Conservation (phyloP, 2,797 vertebrate species). For the Hemitrygon akajei region DNA sequence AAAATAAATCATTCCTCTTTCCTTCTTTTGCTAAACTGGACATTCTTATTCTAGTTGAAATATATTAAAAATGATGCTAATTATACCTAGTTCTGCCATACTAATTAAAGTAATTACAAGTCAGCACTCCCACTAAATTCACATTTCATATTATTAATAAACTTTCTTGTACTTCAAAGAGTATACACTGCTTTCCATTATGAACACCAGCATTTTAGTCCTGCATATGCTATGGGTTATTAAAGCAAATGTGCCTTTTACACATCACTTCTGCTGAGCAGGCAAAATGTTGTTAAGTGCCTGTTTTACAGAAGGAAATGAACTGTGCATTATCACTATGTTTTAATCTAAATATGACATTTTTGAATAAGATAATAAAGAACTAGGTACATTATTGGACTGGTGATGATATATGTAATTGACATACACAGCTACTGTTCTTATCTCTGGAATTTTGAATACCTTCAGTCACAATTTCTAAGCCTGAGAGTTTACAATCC, state of each 20-base stretch:
- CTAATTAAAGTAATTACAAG: conserved; percentile 23
- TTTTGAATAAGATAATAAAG: conserved; percentile 28
- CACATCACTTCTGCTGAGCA: conserved; percentile 12
- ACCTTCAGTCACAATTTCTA: conserved; percentile 29
- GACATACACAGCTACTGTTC: conserved; percentile 3
- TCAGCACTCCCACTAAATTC: neutral
- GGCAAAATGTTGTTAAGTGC: neutral
- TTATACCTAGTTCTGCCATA: neutral
- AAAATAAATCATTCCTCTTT: neutral
- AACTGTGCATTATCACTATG: neutral
- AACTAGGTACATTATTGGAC: conserved; percentile 13
- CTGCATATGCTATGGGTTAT: conserved; percentile 3
- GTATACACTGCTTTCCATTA: neutral
- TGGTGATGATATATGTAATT: conserved; percentile 25
- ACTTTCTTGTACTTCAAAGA: conserved; percentile 18
- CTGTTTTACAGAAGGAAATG: neutral
- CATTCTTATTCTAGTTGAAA: neutral
- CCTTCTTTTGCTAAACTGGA: neutral
- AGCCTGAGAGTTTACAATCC: conserved; percentile 35
- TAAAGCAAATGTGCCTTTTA: conserved; percentile 25
- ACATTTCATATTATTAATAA: neutral
- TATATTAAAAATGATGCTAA: neutral
- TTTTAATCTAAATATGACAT: conserved; percentile 20
- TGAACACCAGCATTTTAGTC: neutral
- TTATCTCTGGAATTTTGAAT: conserved; percentile 23